Base-by-base conservation (phyloP, 2,113 vertebrate species). In the Campylorhamphus procurvoides region DNA sequence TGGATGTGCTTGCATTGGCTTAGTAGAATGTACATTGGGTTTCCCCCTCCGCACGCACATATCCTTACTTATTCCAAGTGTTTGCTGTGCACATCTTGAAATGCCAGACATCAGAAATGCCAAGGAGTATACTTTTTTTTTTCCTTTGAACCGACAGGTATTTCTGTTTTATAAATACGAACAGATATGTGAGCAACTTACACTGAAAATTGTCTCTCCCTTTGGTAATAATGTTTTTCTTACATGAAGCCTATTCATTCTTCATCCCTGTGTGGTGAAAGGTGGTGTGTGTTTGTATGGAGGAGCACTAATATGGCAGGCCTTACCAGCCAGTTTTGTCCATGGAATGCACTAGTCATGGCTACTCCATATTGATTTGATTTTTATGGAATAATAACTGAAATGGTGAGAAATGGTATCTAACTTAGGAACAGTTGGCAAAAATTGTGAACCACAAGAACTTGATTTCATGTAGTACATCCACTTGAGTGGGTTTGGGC, bases 21-120 rank as follows among this genome's bases (percentile, higher is more conserved):
- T 80, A 86, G 60, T 77, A 44, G 59, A 25, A 37, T 4, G 6
- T 74, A 25, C 17, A 4, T 39, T 7, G 69, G 52, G 60, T 23
- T 93, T 68, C 53, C 8, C 6, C 6, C 49, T 8, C 3, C 0
- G 0, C 4, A 10, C 2, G 5, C 8, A 12, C 6, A 8, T 44
- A 16, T 15, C 2, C 5, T 19, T 29, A 14, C 11, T 40, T 68
- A n/a, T 40, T 83, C 28, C 14, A 47, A 46, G 44, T 55, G 27
- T 31, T 91, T 87, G 9, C 12, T 64, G 49, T 37, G 12, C 9
- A 9, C 2, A 3, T 22, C 31, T n/a, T n/a, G n/a, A n/a, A 20
- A 8, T 66, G 8, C 24, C 9, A 37, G 53, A 49, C 18, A 46
- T 56, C 7, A n/a, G 63, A 46, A 40, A 60, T 47, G 9, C 13